Percentiles rank a stretch among this genome's conserved stretches.
Conservation (phyloP, 1,140 invertebrate species). For the Ruditapes philippinarum region DNA sequence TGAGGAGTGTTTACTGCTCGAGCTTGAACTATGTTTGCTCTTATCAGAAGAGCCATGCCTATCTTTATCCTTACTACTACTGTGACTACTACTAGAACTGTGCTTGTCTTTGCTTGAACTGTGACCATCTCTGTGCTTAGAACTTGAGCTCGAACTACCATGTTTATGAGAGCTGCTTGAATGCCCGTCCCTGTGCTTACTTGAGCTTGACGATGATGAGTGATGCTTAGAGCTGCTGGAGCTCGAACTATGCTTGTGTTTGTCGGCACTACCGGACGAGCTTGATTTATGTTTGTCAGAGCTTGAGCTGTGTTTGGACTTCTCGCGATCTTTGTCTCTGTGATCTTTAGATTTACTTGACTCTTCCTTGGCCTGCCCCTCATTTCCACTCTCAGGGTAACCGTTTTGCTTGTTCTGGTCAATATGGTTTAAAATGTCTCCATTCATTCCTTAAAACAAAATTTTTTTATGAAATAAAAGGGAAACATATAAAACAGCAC, state of each 20-base stretch:
- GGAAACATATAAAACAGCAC: no score
- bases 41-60: constrained; percentile 69
- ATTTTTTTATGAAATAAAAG: no score
- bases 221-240: constrained; percentile 57
- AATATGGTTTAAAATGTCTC: constrained; percentile 61
- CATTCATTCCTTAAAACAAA: constrained; percentile 57
- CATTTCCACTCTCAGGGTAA: constrained; percentile 52
- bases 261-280: constrained; percentile 66
- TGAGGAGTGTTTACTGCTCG: constrained; percentile 62
- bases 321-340: constrained; percentile 84
- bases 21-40: constrained; percentile 72
- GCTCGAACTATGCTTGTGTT: constrained; percentile 50
- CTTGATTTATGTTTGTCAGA: constrained; percentile 84
- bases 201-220: constrained; percentile 65
- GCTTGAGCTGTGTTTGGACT: constrained; percentile 86
- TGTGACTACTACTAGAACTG: constrained; percentile 12
- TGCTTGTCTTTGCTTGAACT: constrained; percentile 37
- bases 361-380: constrained; percentile 53
- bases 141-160: constrained; percentile 63
- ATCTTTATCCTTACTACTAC: constrained; percentile 63
- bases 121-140: constrained; percentile 69
- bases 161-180: constrained; percentile 67
- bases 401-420: constrained; percentile 62
- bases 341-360: constrained; percentile 76
- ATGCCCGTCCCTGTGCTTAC: constrained; percentile 87